Evolutionary conservation across 2,113 vertebrate genomes (phyloP), one percentile per base, ranked within the genome.

Genomic region (Planiliza haematocheilus): DNA sequence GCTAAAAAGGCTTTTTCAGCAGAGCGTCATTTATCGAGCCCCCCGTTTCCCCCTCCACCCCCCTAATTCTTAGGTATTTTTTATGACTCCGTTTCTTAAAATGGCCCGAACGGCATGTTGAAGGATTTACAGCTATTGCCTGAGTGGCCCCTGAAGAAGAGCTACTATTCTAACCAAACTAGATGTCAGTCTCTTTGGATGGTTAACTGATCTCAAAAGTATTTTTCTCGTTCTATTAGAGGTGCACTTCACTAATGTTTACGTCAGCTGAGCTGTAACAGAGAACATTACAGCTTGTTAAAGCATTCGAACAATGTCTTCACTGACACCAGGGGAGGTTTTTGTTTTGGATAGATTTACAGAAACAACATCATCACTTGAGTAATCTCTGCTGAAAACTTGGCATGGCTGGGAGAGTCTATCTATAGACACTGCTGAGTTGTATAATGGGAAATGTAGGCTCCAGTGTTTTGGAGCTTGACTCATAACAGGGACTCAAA

Each of bases 71-170:
- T 41, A 24, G n/a, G 6, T 38, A 46, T 41, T 58, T 53, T 81
- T 53, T 79, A n/a, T 12, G 21, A 16, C 53, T 56, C 14, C 42
- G 7, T 50, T 65, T 82, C 43, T 61, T 36, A 48, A 60, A 52
- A 56, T 16, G 42, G 53, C 60, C 74, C 69, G 75, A 73, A 69
- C 13, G 55, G 41, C 41, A 52, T 36, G 50, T 66, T 79, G 14
- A 66, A 75, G 39, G 42, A 69, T 61, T 36, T 41, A 16, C 16
- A 52, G 7, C 53, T 38, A 37, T 17, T 60, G 42, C 34, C 53
- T 64, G 30, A 38, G 39, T 53, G 55, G 20, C 38, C 57, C 66
- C 16, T 60, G n/a, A 52, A 61, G 36, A 64, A 64, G 39, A 68
- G 24, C 24, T 41, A 21, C 10, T 16, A 16, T 11, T 52, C 57